These are phyloP conservation scores for Euproctis similis DNA, from an alignment of 2,888 invertebrate species.

Conservation along the genomic window DNA sequence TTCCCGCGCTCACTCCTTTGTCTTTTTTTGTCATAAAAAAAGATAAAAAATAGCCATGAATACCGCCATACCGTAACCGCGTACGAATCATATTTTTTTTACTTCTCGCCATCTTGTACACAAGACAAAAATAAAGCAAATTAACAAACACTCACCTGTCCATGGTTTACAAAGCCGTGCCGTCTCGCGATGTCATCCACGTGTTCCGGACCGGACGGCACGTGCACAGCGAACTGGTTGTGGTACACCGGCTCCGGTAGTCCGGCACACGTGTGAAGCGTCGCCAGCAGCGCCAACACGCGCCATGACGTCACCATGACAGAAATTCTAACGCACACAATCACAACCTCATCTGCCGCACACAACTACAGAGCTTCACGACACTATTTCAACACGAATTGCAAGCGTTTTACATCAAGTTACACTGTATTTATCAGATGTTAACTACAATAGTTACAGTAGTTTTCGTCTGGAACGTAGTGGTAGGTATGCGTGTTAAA, in stretches of 20 bases:
- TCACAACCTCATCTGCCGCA: conserved; percentile 47
- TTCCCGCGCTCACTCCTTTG: too few relatives aligned
- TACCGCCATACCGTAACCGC: too few relatives aligned
- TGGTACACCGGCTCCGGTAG: conserved; percentile 76
- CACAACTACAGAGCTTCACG: conserved; percentile 22
- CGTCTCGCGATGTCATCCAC: conserved; percentile 86
- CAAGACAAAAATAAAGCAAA: too few relatives aligned
- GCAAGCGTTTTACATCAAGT: conserved; percentile 21
- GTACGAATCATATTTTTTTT: too few relatives aligned
- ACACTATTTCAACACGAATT: conserved; percentile 16
- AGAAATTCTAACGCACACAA: conserved; percentile 25
- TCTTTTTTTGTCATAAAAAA: too few relatives aligned
- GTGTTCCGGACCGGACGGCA: conserved; percentile 82
- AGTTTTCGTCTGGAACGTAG: conserved; percentile 13
- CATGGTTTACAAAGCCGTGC: conserved; percentile 90
- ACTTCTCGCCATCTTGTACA: too few relatives aligned
- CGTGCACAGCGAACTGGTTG: conserved; percentile 91
- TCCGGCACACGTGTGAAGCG: conserved; percentile 32
- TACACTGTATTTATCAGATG: conserved; percentile 22
- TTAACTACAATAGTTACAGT: conserved; percentile 17
- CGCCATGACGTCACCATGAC: conserved; percentile 66
- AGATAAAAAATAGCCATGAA: too few relatives aligned
- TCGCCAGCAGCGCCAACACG: conserved; percentile 50
- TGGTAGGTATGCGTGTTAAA: too few relatives aligned
- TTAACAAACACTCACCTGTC: conserved; percentile 92